These are phyloP conservation scores for Ceyx cyanopectus DNA, from an alignment of 2,113 vertebrate species.

Conservation along the genomic window DNA sequence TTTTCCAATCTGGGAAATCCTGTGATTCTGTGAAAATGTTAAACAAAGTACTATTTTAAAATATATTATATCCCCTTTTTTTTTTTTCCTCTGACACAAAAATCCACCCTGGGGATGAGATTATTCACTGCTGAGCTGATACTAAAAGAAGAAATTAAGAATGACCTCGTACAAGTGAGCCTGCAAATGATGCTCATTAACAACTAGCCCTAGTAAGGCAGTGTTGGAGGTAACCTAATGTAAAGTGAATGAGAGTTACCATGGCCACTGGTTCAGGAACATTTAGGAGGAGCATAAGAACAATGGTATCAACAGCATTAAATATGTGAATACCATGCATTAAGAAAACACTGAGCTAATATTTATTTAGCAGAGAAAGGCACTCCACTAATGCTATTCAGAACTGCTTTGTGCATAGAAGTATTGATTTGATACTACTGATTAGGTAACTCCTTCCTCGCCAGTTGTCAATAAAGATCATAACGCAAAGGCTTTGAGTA, in stretches of 20 bases:
- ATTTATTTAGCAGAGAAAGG: neutral
- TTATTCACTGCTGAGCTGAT: neutral
- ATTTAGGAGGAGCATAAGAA: neutral
- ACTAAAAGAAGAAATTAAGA: slow-evolving; percentile 27
- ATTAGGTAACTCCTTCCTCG: neutral
- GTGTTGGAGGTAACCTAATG: neutral
- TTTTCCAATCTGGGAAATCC: too few species aligned
- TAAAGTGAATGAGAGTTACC: neutral
- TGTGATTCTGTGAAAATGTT: neutral
- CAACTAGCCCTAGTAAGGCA: neutral
- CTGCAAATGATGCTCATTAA: slow-evolving; percentile 45
- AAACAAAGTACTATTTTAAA: neutral
- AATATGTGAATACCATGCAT: neutral
- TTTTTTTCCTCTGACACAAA: neutral
- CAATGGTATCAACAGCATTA: neutral
- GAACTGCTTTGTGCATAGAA: neutral
- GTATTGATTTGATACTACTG: slow-evolving; percentile 25
- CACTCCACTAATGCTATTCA: neutral
- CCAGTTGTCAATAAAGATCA: neutral
- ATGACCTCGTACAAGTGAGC: neutral
- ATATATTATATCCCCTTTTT: neutral
- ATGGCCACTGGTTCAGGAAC: slow-evolving; percentile 47
- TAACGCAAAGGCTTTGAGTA: neutral
- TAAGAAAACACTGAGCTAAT: slow-evolving; percentile 7
- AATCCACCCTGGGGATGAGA: neutral